Base-by-base conservation (phyloP, 2,797 vertebrate species). In the Alosa sapidissima region DNA sequence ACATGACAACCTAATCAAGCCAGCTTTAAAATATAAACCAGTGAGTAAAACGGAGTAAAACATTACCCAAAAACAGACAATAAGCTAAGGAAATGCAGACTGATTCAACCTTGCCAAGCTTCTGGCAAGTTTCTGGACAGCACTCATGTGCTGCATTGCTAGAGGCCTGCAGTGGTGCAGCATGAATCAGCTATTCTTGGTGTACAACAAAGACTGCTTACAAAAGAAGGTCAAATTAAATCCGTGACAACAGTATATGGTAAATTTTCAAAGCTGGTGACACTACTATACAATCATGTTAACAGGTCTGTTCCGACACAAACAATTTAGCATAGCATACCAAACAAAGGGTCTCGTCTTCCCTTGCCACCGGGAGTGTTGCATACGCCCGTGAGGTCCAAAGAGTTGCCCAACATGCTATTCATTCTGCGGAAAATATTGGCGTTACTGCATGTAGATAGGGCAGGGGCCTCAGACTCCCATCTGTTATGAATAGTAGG, bases 361-460 rank as follows among this genome's bases (percentile, higher is more conserved):
- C 93, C 94, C 94, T 94, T 98, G 88, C 91, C 90, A 92, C 94
- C 89, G 1, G 98, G 98, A 0, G 98, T 98, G 83, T 97, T 98
- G 92, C 98, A 99, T 91, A 99, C 97, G 82, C 97, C 96, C 41
- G 95, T 98, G 92, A 99, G 96, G 88, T 99, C 97, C 95, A 99
- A 92, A 33, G 97, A 97, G 92, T 99, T 98, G 86, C 98, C 98
- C 94, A 99, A 92, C 94, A 99, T 98, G 85, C 96, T 97, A 92
- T 99, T 99, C 97, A 99, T 99, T 91, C 95, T 96, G 89, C 97
- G 97, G 93, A 99, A 99, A 91, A 98, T 95, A 90, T 95, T 96
- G 7, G 98, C 98, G 94, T 99, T 99, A 93, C 97, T 98, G 94
- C 98, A 99, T 10, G 97, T 97, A 84, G 97, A 97, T 87, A 99